Evolutionary conservation across 2,113 vertebrate genomes (phyloP), one percentile per base, ranked within the genome.

Genomic region (Oncorhynchus gorbuscha): DNA sequence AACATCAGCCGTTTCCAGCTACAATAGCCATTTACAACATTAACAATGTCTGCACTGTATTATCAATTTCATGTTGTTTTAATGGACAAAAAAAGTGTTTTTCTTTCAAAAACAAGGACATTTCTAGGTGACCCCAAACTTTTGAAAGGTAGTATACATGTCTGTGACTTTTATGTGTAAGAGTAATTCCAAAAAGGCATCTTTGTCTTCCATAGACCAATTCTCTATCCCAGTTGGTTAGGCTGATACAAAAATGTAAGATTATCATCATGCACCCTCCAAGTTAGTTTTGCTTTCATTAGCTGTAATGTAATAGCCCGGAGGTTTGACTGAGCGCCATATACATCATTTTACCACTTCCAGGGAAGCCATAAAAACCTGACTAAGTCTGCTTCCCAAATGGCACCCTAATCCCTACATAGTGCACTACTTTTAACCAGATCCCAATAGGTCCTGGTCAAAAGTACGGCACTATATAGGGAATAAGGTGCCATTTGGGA

Each of bases 191-290:
- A 30, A 30, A 77, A 80, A 84, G 74, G 74, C 58, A 82, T 84
- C 83, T 78, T 68, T 72, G 76, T 86, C 82, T 84, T 71, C 77
- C 73, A 35, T 69, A 72, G 76, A 79, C 69, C 69, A 67, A 64
- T 71, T 64, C 74, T 82, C 71, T 78, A 45, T 71, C 71, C 28
- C 28, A n/a, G 66, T 64, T 73, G 26, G 59, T 55, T 73, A 35
- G 73, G 78, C 78, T 26, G 22, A 48, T 22, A 62, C 32, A 68
- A 32, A 58, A 69, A 74, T 62, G 66, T 73, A 11, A 69, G 59
- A 58, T 39, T 77, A 82, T 69, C 69, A 73, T 69, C 20, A 48
- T 55, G 45, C 13, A 49, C 74, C 12, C 76, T 71, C 59, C 26
- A 26, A 26, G 48, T 68, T 65, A 14, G 55, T 79, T 80, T 51